Conservation (phyloP, 2,888 invertebrate genomes). For the Palloptera scutellata region DNA sequence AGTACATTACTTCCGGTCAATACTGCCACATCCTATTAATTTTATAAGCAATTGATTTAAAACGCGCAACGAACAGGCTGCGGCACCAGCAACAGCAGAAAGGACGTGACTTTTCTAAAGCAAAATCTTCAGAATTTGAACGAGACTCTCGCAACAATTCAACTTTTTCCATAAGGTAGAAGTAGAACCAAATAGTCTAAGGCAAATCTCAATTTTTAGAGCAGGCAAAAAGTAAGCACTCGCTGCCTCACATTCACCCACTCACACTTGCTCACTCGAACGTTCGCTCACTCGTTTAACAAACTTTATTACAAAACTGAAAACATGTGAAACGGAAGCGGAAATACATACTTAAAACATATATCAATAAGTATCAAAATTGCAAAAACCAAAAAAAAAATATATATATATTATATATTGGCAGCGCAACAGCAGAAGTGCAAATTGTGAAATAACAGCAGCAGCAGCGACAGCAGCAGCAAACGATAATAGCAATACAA, state of each 20-base stretch:
- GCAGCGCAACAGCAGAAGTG: neutral
- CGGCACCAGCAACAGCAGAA: neutral
- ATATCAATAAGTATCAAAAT: slow-evolving; percentile 7
- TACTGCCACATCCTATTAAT: slow-evolving; percentile 29
- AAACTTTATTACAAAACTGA: no score
- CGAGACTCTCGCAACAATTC: no score
- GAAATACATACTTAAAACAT: neutral
- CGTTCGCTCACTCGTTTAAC: no score
- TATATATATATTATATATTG: neutral
- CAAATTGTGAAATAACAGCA: slow-evolving; percentile 4
- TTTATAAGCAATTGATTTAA: slow-evolving; percentile 29
- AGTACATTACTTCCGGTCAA: slow-evolving; percentile 26
- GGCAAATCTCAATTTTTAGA: no score
- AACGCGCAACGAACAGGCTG: neutral
- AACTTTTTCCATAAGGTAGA: no score
- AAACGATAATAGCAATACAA: neutral
- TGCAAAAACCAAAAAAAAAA: slow-evolving; percentile 9
- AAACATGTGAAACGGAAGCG: neutral
- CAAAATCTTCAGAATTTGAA: no score
- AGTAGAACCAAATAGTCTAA: no score
- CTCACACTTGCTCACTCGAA: no score
- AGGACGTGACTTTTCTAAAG: no score
- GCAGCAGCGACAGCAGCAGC: slow-evolving; percentile 12
- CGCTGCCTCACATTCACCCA: no score
- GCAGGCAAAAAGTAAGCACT: no score